Conservation (phyloP, 2,888 invertebrate species). For the Pterobdella sp. region DNA sequence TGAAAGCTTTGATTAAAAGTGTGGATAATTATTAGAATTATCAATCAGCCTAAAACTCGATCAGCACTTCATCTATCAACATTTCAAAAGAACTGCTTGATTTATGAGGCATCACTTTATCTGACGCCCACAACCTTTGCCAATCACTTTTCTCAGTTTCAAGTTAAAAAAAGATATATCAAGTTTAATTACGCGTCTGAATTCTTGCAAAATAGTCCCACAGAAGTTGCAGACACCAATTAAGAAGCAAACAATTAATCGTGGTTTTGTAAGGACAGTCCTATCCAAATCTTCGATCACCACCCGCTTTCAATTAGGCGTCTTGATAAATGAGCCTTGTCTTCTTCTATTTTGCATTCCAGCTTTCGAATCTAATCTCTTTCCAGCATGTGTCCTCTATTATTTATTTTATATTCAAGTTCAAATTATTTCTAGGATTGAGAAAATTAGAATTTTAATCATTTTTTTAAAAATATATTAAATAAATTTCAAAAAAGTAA, state of each 20-base stretch:
- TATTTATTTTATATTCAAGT: slow-evolving; percentile 3
- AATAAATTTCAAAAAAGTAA: too few relatives aligned
- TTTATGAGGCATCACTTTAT: slow-evolving; percentile 35
- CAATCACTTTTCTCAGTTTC: slow-evolving; percentile 25
- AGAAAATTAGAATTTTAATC: too few relatives aligned
- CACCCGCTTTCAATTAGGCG: slow-evolving; percentile 22
- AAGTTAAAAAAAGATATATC: slow-evolving; percentile 26
- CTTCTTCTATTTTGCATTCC: slow-evolving; percentile 8
- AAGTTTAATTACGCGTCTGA: neutral
- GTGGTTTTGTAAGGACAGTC: neutral
- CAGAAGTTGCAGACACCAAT: neutral
- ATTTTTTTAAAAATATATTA: too few relatives aligned
- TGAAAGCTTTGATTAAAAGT: slow-evolving; percentile 31
- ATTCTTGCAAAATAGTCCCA: neutral
- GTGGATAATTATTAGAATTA: slow-evolving; percentile 24
- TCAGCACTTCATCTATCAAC: slow-evolving; percentile 32
- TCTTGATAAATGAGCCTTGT: slow-evolving; percentile 26
- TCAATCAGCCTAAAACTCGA: slow-evolving; percentile 22
- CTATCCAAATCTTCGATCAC: slow-evolving; percentile 21
- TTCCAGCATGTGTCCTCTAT: slow-evolving; percentile 12
- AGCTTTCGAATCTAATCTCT: slow-evolving; percentile 9
- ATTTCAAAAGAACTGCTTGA: slow-evolving; percentile 32
- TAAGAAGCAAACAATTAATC: slow-evolving; percentile 6
- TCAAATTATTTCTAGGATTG: too few relatives aligned
- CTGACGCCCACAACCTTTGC: slow-evolving; percentile 24